Percentiles rank a stretch among this genome's conserved stretches.
Conservation (phyloP, 2,113 vertebrate genomes). For the Dicaeum eximium region DNA sequence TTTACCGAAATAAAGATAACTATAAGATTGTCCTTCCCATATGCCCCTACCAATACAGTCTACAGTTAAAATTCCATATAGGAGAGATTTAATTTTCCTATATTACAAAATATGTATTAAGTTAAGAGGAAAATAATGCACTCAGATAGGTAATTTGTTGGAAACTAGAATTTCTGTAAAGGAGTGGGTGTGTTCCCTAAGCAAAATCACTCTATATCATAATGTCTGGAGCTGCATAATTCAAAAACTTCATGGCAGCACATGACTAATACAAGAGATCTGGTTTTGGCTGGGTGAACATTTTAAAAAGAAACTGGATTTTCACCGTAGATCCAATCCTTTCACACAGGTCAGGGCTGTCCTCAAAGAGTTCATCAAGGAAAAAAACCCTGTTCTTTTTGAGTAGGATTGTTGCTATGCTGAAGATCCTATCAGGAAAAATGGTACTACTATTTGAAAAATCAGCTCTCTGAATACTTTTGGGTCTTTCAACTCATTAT, state of each 20-base stretch:
- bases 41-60: background rate
- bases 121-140: background rate
- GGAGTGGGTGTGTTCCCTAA: accelerated
- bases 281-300: background rate
- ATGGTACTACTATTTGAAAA: background rate
- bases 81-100: background rate
- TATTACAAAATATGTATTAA: background rate
- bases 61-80: background rate
- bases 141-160: background rate
- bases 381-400: background rate
- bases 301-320: background rate
- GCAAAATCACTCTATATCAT: background rate
- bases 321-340: background rate
- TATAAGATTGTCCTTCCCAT: background rate
- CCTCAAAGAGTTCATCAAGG: background rate
- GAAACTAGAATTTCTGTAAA: background rate
- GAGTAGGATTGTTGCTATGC: background rate
- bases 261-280: background rate
- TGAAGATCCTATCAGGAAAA: background rate
- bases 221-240: background rate
- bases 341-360: background rate
- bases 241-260: background rate
- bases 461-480: background rate
- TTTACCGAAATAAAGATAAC: background rate
- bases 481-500: background rate